A percentile compares a stretch with the other conserved stretches of the same genome.
phyloP scores from a whole-genome alignment of 1,140 invertebrate genomes.

The Pachypeltis micranthus region DNA sequence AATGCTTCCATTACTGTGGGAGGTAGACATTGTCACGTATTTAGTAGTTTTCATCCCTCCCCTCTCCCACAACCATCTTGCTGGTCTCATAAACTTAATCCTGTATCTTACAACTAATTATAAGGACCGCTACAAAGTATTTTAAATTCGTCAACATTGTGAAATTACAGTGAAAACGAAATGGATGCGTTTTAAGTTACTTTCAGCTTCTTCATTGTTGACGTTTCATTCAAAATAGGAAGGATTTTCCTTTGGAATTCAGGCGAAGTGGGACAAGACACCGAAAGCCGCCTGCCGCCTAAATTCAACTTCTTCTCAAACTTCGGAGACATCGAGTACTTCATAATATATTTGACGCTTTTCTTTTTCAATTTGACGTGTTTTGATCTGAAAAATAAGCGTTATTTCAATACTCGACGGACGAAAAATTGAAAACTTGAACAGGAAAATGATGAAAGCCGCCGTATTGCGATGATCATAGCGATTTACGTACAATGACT shows the following conservation, averaged over 20 bases:
- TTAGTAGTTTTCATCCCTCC: no score
- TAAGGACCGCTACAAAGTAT: no score
- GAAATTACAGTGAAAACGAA: neutral
- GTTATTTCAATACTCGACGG: neutral
- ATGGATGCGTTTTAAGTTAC: neutral
- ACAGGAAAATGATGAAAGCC: neutral
- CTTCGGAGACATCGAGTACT: slow-evolving; percentile 59
- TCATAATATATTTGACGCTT: slow-evolving; percentile 68
- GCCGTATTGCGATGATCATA: neutral
- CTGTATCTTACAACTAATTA: no score
- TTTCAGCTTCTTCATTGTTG: slow-evolving; percentile 4
- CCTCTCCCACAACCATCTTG: no score
- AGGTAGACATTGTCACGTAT: no score
- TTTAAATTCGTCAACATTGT: no score
- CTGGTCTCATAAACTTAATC: no score
- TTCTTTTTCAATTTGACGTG: slow-evolving; percentile 50
- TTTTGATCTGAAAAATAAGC: slow-evolving; percentile 11
- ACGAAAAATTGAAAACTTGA: no score
- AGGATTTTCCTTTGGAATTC: slow-evolving; percentile 18
- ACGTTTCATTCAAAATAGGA: neutral
- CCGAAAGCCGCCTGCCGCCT: no score
- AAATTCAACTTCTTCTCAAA: no score
- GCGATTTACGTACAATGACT: neutral
- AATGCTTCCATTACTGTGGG: no score
- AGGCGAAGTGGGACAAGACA: slow-evolving; percentile 25